Conservation (phyloP, 2,797 vertebrate genomes). For the Meriones psammophilus region DNA sequence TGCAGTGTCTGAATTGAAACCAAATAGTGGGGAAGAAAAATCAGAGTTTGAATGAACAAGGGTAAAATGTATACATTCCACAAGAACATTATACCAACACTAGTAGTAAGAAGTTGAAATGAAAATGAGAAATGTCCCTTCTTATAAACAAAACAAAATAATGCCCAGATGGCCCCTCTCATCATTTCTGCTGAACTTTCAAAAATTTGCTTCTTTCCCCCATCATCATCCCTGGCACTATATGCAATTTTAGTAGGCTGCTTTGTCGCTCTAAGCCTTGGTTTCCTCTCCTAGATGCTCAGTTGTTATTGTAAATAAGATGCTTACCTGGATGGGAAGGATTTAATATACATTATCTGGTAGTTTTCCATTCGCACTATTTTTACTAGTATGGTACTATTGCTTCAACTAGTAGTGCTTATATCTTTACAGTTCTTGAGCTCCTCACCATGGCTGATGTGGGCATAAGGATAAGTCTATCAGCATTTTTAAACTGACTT, state of each 20-base stretch:
- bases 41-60: too few species aligned
- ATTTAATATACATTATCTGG: neutral
- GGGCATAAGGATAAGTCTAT: neutral
- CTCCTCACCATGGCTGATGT: neutral
- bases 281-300: neutral
- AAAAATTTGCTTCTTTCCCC: neutral
- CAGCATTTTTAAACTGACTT: neutral
- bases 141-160: neutral
- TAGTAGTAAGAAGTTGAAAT: neutral
- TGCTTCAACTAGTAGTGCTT: neutral
- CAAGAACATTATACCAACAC: too few species aligned
- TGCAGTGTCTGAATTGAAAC: too few species aligned
- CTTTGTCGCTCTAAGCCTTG: neutral
- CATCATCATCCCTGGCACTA: neutral
- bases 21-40: too few species aligned
- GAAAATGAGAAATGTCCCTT: neutral
- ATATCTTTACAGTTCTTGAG: neutral
- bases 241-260: neutral
- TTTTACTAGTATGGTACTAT: neutral
- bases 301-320: neutral
- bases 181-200: neutral
- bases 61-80: too few species aligned
- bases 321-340: neutral
- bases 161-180: neutral
- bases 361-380: neutral